Evolutionary conservation across 92 coral and sea anemone genomes (phyloP).

Genomic region (Palythoa grandiflora): DNA sequence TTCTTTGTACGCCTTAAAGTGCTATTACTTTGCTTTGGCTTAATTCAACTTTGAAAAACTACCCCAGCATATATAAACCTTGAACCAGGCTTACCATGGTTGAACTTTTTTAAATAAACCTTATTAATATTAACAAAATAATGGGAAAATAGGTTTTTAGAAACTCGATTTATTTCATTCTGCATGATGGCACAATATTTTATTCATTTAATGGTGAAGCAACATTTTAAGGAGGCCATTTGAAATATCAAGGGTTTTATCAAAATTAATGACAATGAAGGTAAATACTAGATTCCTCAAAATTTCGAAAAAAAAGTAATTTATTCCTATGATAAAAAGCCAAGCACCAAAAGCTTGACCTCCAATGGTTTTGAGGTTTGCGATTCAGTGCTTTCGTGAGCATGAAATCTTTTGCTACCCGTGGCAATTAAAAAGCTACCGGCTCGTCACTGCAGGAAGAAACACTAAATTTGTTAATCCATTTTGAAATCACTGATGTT

Average conservation of each 20-base stretch:
- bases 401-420: not conserved
- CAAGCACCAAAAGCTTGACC: not conserved
- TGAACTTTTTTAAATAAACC: not conserved
- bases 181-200: not conserved
- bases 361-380: not conserved
- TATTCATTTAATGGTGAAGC: not conserved
- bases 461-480: not conserved
- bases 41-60: not conserved
- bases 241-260: not conserved
- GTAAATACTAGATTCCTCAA: no score
- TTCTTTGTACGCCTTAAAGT: not conserved
- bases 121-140: conserved; percentile 1
- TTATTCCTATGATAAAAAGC: not conserved
- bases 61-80: not conserved
- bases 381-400: not conserved
- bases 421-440: not conserved
- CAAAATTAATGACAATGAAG: not conserved
- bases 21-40: not conserved
- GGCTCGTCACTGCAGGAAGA: not conserved
- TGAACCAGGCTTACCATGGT: not conserved
- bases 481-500: no score
- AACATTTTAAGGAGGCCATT: not conserved
- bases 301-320: not conserved
- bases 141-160: not conserved
- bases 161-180: not conserved